Evolutionary conservation across 2,888 invertebrate species (phyloP).

Genomic region (Drosophila mimetica): DNA sequence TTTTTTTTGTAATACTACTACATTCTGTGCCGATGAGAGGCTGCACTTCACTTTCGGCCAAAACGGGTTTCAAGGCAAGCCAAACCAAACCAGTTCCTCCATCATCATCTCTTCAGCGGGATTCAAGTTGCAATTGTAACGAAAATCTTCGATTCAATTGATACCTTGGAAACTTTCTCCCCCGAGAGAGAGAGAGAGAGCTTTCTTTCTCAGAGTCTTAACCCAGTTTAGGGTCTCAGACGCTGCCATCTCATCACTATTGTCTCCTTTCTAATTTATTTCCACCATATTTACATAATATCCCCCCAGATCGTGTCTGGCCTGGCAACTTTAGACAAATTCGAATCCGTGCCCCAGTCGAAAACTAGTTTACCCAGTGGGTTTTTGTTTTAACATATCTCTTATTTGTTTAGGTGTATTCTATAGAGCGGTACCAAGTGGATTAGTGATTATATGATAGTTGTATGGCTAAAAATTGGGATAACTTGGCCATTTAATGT

Average conservation of each 20-base stretch:
- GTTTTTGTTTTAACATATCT: background rate
- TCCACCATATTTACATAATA: conserved; percentile 66
- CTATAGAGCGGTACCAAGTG: background rate
- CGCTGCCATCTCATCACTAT: conserved; percentile 47
- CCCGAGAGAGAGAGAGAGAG: conserved; percentile 7
- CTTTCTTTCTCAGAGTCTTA: conserved; percentile 48
- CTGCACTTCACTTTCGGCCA: conserved; percentile 69
- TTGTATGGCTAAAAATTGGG: background rate
- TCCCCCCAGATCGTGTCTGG: conserved; percentile 14
- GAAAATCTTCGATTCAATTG: conserved; percentile 58
- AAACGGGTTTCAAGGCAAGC: conserved; percentile 58
- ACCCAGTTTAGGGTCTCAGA: conserved; percentile 56
- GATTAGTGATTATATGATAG: background rate
- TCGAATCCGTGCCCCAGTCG: conserved; percentile 4
- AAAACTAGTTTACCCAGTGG: conserved; percentile 58
- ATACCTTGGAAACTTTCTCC: conserved; percentile 67
- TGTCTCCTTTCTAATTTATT: conserved; percentile 70
- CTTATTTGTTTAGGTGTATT: conserved; percentile 57
- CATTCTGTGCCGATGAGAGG: background rate
- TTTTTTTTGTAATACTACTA: conserved; percentile 7
- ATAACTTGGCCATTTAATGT: no score
- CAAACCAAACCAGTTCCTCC: conserved; percentile 60
- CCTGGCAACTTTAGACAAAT: conserved; percentile 27
- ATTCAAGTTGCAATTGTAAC: conserved; percentile 58
- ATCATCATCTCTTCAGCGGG: conserved; percentile 24